phyloP scores from a whole-genome alignment of 2,113 vertebrate genomes.

The Sapayoa aenigma region DNA sequence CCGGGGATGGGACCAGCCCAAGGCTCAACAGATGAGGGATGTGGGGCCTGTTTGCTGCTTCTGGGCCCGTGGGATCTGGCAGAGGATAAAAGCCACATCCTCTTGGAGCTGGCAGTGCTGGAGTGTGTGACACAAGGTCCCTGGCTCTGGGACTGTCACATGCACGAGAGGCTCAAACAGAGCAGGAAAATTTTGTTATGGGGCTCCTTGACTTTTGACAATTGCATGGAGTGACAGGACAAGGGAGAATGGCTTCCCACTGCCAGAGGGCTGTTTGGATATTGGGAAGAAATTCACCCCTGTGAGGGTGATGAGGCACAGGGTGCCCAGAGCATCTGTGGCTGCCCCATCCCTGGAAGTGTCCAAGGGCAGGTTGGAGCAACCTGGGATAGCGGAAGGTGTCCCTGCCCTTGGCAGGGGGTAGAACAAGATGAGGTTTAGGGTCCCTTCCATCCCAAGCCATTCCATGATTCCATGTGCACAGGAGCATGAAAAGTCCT shows the following conservation, averaged over 20 bases:
- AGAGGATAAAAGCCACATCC: background rate
- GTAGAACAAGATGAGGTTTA: accelerated
- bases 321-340: background rate
- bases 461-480: background rate
- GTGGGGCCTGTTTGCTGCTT: background rate
- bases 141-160: background rate
- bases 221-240: background rate
- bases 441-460: background rate
- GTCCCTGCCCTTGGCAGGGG: background rate
- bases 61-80: background rate
- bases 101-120: background rate
- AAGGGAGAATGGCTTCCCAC: background rate
- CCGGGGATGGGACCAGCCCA: background rate
- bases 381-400: background rate
- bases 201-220: background rate
- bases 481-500: background rate
- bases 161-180: background rate
- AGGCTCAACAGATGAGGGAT: background rate
- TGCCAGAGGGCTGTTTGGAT: background rate
- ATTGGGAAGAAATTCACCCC: background rate
- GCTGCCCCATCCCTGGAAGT: background rate
- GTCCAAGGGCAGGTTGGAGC: background rate
- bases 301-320: background rate
- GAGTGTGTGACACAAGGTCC: accelerated
- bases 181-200: background rate